Evolutionary conservation across 1,140 invertebrate genomes (phyloP).

Genomic region (Drosophila trapezifrons): DNA sequence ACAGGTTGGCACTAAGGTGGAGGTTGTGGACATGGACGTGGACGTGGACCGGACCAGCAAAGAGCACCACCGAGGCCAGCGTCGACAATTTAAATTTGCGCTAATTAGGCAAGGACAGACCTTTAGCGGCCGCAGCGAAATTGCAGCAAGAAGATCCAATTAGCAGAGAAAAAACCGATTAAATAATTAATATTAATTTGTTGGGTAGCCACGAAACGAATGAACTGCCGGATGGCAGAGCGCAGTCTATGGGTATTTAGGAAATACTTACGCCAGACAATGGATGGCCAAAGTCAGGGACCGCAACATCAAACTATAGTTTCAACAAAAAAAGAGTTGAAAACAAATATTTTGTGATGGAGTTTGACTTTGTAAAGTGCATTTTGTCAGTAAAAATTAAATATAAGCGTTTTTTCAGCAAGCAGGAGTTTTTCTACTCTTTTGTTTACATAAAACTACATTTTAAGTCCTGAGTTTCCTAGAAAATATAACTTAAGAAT

Average conservation of each 20-base stretch:
- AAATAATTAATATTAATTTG: conserved; percentile 74
- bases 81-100: conserved; percentile 51
- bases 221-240: conserved; percentile 10
- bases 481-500: too few relatives aligned
- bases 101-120: conserved; percentile 72
- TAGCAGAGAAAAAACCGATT: conserved; percentile 59
- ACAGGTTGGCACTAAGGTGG: conserved; percentile 21
- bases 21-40: conserved; percentile 11
- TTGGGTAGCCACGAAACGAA: conserved; percentile 24
- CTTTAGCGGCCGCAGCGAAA: conserved; percentile 59
- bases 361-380: not conserved
- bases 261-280: conserved; percentile 2
- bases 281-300: conserved; percentile 16
- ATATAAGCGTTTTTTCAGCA: not conserved
- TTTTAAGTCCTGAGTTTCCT: too few relatives aligned
- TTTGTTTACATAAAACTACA: too few relatives aligned
- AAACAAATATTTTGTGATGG: conserved; percentile 7
- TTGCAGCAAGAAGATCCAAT: conserved; percentile 61
- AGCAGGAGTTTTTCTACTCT: too few relatives aligned
- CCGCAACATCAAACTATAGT: conserved; percentile 2
- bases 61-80: conserved; percentile 36
- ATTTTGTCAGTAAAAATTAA: not conserved
- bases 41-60: conserved; percentile 6
- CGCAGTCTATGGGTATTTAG: conserved; percentile 1
- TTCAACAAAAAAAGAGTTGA: conserved; percentile 5